A percentile compares a stretch with the other conserved stretches of the same genome.
Conservation (phyloP, 2,113 vertebrate genomes). For the Potamarius usumacintae region DNA sequence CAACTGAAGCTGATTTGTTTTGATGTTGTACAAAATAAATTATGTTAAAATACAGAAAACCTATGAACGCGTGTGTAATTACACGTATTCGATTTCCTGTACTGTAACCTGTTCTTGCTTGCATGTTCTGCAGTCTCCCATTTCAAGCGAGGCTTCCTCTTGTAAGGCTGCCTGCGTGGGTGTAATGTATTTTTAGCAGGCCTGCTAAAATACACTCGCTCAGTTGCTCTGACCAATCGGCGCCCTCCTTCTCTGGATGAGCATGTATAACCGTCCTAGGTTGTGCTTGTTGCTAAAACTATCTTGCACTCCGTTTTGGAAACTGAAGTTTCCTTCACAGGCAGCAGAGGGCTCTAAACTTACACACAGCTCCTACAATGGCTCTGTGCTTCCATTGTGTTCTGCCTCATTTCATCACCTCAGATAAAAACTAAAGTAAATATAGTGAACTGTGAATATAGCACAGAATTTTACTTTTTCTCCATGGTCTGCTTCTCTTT, state of each 20-base stretch:
- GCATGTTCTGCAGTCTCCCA: not conserved
- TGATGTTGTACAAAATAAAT: too few relatives aligned
- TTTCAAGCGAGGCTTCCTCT: not conserved
- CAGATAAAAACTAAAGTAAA: not conserved
- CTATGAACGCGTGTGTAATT: not conserved
- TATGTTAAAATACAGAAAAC: too few relatives aligned
- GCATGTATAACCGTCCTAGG: too few relatives aligned
- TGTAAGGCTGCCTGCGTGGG: too few relatives aligned
- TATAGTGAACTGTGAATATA: not conserved
- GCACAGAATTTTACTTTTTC: conserved; percentile 81
- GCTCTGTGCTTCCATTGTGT: not conserved
- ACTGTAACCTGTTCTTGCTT: not conserved
- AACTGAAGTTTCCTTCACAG: not conserved
- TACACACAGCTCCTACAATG: too few relatives aligned
- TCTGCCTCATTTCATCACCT: not conserved
- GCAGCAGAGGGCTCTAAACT: not conserved
- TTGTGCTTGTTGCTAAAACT: not conserved
- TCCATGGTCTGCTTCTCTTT: conserved; percentile 93
- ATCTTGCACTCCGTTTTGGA: not conserved
- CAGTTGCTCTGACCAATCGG: not conserved
- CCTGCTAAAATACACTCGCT: not conserved
- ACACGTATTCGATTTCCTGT: not conserved
- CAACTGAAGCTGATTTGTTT: too few relatives aligned
- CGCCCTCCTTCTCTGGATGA: too few relatives aligned
- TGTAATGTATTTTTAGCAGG: not conserved